phyloP scores from a whole-genome alignment of 64 coral and sea anemone species.

The Trachythela sp. region DNA sequence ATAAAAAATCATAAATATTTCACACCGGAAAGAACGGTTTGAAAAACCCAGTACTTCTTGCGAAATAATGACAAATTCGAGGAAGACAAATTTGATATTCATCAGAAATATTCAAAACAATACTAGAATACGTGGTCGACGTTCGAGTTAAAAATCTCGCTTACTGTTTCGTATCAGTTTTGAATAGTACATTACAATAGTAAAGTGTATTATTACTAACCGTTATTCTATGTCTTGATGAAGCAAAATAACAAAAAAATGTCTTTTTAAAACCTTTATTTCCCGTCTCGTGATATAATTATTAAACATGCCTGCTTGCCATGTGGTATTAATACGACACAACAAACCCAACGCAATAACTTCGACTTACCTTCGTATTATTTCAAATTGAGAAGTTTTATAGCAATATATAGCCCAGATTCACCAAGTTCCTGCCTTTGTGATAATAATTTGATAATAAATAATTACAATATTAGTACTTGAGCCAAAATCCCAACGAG shows the following conservation, averaged over 20 bases:
- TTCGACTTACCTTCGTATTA: not conserved
- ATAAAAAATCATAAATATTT: not conserved
- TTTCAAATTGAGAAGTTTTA: not conserved
- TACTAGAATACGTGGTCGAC: not conserved
- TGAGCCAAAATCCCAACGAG: not conserved
- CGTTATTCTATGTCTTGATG: not conserved
- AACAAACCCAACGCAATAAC: not conserved
- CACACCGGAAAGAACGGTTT: not conserved
- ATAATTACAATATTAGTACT: not conserved
- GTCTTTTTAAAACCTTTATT: not conserved
- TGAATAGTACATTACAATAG: not conserved
- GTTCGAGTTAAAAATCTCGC: not conserved
- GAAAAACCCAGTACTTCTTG: not conserved
- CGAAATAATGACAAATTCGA: not conserved
- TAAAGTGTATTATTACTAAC: not conserved
- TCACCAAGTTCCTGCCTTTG: not conserved
- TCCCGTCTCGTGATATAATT: not conserved
- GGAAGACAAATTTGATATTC: not conserved
- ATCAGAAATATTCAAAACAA: not conserved
- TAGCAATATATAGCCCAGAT: not conserved
- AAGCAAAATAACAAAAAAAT: not conserved
- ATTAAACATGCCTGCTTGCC: not conserved
- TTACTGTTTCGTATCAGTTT: not conserved
- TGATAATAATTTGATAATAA: too few relatives aligned
- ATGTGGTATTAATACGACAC: not conserved